phyloP scores from a whole-genome alignment of 2,888 invertebrate species.

The Xanthorhoe spadicearia region DNA sequence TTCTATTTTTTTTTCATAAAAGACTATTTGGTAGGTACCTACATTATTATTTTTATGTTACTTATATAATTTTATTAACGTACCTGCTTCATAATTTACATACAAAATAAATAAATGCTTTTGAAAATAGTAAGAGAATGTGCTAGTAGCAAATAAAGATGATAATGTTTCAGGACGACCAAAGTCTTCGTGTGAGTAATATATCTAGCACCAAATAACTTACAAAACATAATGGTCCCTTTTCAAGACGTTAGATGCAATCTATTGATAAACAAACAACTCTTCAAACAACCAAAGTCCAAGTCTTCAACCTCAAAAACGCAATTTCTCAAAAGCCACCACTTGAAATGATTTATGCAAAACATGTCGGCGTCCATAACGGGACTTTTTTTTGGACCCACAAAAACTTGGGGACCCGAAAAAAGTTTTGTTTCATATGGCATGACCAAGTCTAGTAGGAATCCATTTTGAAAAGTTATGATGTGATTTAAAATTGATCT shows the following conservation, averaged over 20 bases:
- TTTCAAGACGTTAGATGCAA: background rate
- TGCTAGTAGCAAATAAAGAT: too few species aligned
- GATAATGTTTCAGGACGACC: background rate
- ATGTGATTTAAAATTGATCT: background rate
- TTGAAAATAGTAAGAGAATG: too few species aligned
- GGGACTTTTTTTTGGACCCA: conserved; percentile 60
- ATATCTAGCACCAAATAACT: too few species aligned
- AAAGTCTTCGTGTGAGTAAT: too few species aligned
- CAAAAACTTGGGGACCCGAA: conserved; percentile 48
- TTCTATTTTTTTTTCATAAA: too few species aligned
- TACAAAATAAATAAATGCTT: too few species aligned
- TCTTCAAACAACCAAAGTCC: conserved; percentile 2
- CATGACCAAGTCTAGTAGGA: conserved; percentile 35
- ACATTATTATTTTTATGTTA: too few species aligned
- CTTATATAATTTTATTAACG: too few species aligned
- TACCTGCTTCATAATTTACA: too few species aligned
- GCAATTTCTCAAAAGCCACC: conserved; percentile 53
- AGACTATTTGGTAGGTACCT: too few species aligned
- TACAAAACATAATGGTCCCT: background rate
- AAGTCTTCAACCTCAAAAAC: conserved; percentile 44
- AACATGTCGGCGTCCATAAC: conserved; percentile 71
- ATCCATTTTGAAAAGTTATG: conserved; percentile 36
- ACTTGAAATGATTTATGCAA: conserved; percentile 80
- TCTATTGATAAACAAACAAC: conserved; percentile 1
- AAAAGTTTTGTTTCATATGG: conserved; percentile 49